phyloP scores from a whole-genome alignment of 2,113 vertebrate species.

The Myotis brandtii region DNA sequence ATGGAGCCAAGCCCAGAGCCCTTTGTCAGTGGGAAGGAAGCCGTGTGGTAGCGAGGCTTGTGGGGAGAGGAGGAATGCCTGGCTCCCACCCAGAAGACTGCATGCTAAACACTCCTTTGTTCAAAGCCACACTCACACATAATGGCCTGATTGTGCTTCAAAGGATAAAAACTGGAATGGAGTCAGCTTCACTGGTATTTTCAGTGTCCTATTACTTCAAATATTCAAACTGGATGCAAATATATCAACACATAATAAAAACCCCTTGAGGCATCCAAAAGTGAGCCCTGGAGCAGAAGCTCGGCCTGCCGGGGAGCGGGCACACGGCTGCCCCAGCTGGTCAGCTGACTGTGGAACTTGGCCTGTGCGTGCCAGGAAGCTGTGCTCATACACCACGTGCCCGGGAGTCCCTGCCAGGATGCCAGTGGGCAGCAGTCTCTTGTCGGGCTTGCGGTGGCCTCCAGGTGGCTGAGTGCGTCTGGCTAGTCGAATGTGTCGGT shows the following conservation, averaged over 20 bases:
- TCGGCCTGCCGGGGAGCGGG: not conserved
- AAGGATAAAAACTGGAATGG: not conserved
- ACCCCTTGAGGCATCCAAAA: not conserved
- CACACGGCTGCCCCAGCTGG: not conserved
- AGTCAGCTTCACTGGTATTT: constrained; percentile 25
- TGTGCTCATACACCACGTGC: not conserved
- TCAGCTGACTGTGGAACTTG: not conserved
- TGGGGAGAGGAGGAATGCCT: not conserved
- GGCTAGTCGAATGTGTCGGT: too few relatives aligned
- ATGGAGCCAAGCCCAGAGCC: not conserved
- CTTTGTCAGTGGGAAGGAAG: not conserved
- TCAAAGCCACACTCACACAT: not conserved
- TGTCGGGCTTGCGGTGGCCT: not conserved
- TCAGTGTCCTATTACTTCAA: not conserved
- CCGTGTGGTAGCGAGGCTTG: not conserved
- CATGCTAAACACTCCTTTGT: not conserved
- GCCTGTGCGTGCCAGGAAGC: not conserved
- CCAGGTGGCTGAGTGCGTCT: not conserved
- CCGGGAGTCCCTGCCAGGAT: constrained; percentile 40
- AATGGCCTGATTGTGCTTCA: constrained; percentile 28
- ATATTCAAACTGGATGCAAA: not conserved
- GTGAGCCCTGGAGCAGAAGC: not conserved
- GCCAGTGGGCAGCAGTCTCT: not conserved
- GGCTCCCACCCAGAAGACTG: not conserved
- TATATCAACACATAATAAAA: not conserved